Percentiles rank a stretch among this genome's conserved stretches.
Evolutionary conservation across 1,140 invertebrate genomes (phyloP).

Genomic region (Teleogryllus occipitalis): DNA sequence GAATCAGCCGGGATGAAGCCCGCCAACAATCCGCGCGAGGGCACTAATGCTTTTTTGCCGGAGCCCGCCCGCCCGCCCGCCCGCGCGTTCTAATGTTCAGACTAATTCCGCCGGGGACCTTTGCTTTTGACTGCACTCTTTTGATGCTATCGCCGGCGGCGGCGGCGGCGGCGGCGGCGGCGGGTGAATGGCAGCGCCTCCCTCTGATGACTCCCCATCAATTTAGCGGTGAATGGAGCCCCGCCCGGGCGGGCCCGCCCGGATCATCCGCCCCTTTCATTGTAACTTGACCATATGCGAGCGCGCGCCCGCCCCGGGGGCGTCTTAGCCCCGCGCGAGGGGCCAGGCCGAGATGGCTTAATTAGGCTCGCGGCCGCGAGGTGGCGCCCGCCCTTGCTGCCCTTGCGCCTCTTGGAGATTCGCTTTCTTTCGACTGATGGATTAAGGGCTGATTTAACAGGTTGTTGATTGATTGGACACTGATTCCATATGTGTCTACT

Average conservation of each 20-base stretch:
- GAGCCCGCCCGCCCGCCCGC: too few relatives aligned
- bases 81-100: neutral
- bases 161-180: too few relatives aligned
- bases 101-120: neutral
- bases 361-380: too few relatives aligned
- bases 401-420: too few relatives aligned
- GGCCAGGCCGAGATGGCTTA: too few relatives aligned
- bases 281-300: constrained; percentile 15
- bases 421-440: too few relatives aligned
- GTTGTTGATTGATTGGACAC: too few relatives aligned
- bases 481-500: too few relatives aligned
- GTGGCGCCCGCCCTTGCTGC: too few relatives aligned
- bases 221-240: neutral
- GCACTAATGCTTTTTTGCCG: neutral
- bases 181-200: neutral
- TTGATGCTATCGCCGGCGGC: neutral
- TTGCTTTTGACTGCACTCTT: constrained; percentile 4
- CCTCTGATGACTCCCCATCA: neutral
- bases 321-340: neutral
- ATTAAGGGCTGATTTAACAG: too few relatives aligned
- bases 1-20: neutral
- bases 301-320: neutral
- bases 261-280: constrained; percentile 1
- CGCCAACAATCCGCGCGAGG: neutral
- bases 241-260: too few relatives aligned